Conservation (phyloP, 2,113 vertebrate genomes). For the Misgurnus anguillicaudatus region DNA sequence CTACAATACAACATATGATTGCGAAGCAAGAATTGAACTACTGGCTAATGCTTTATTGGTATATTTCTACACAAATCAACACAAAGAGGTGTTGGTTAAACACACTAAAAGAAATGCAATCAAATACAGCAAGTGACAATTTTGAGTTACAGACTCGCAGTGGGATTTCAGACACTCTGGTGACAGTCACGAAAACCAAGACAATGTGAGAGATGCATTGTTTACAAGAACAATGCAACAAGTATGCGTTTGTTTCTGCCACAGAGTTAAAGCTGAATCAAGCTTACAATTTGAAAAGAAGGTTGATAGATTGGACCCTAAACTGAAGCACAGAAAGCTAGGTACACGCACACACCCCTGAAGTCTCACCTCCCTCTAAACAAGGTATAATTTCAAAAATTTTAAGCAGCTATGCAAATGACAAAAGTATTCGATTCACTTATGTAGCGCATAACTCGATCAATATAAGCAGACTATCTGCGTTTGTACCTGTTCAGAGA, state of each 20-base stretch:
- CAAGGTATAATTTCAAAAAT: no score
- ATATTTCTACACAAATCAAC: neutral
- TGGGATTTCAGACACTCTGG: no score
- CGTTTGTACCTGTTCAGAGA: conserved; percentile 88
- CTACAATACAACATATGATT: neutral
- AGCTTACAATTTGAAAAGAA: neutral
- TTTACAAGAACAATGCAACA: no score
- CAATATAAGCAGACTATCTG: neutral
- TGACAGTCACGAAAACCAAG: no score
- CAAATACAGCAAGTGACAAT: no score
- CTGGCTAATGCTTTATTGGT: neutral
- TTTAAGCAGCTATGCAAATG: no score
- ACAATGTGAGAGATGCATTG: no score
- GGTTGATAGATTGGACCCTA: conserved; percentile 12
- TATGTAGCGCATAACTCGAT: neutral
- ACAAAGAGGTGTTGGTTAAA: neutral
- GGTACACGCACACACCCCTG: conserved; percentile 1
- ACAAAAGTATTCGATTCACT: no score
- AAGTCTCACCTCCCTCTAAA: neutral
- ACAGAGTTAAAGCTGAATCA: neutral
- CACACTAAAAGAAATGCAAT: neutral
- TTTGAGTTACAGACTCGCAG: no score
- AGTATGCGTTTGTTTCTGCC: neutral
- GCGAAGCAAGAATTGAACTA: neutral
- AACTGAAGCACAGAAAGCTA: neutral